Base-by-base conservation (phyloP, 2,113 vertebrate species). In the Bubalus kerabau region DNA sequence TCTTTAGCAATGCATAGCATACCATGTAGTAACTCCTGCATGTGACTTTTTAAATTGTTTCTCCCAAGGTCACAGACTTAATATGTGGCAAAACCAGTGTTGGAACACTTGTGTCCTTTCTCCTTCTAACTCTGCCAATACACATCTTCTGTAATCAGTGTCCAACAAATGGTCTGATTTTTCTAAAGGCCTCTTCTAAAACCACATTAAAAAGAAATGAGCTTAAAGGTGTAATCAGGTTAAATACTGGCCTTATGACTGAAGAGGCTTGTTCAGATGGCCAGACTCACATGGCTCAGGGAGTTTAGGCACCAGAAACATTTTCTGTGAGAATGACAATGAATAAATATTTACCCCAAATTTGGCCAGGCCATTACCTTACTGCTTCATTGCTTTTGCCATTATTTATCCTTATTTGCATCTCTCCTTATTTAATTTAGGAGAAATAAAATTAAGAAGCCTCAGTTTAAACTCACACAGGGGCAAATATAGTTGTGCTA, bases 171-270 rank as follows among this genome's bases (percentile, higher is more conserved):
- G 32, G 48, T 57, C 36, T 84, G 12, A 46, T 67, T 88, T 90
- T 80, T 82, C 87, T 54, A 64, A 96, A 95, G 76, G 14, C 21
- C 59, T 86, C 24, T 82, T 84, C 62, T 43, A 40, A 57, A 95
- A 95, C n/a, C 14, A 9, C 52, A 86, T 92, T 97, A 82, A 94
- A 97, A 96, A 97, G 40, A 97, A 94, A 97, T 96, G 95, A 94
- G 2, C 23, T 28, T 85, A 67, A 91, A 92, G 48, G 48, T 97
- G 16, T 76, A 89, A 87, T 97, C 50, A 95, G 87, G 23, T 97
- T 91, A 92, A 74, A 32, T 93, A 94, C 87, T 95, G 62, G 84
- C 62, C 54, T 88, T 71, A 4, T 87, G 91, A 57, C 64, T 86
- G 21, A 89, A 62, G 26, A 89, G 67, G 40, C 17, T 84, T 57